Percentiles rank a stretch among this genome's conserved stretches.
phyloP scores from a whole-genome alignment of 2,888 invertebrate genomes.

The Julus scandinavius region DNA sequence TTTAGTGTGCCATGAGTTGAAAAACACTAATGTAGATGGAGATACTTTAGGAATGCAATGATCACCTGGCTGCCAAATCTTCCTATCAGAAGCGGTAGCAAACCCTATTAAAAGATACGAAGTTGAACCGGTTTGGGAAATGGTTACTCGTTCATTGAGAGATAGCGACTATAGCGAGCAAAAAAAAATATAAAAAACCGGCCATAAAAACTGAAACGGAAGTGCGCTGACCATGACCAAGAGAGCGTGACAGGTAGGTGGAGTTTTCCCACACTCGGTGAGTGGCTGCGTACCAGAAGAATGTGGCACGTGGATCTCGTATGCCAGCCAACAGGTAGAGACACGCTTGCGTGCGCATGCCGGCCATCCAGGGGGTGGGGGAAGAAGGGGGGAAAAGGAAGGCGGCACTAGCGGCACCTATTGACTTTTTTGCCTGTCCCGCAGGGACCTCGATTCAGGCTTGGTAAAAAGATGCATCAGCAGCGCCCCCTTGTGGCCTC shows the following conservation, averaged over 20 bases:
- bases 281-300: slow-evolving; percentile 44
- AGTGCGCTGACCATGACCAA: slow-evolving; percentile 49
- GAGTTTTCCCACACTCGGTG: slow-evolving; percentile 52
- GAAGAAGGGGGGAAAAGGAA: background rate
- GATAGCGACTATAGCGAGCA: background rate
- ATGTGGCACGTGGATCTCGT: slow-evolving; percentile 42
- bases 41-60: background rate
- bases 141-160: slow-evolving; percentile 35
- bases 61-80: background rate
- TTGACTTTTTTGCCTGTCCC: background rate
- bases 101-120: background rate
- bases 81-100: background rate
- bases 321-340: slow-evolving; percentile 45
- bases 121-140: slow-evolving; percentile 4
- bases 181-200: background rate
- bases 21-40: too few species aligned
- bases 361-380: background rate
- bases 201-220: slow-evolving; percentile 23
- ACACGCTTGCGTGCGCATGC: slow-evolving; percentile 18
- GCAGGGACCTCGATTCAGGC: background rate
- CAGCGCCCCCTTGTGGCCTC: background rate
- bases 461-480: background rate
- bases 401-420: slow-evolving; percentile 24
- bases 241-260: slow-evolving; percentile 49
- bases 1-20: too few species aligned